Evolutionary conservation across 2,113 vertebrate species (phyloP), one percentile per base, ranked within the genome.

Genomic region (Octodon degus): DNA sequence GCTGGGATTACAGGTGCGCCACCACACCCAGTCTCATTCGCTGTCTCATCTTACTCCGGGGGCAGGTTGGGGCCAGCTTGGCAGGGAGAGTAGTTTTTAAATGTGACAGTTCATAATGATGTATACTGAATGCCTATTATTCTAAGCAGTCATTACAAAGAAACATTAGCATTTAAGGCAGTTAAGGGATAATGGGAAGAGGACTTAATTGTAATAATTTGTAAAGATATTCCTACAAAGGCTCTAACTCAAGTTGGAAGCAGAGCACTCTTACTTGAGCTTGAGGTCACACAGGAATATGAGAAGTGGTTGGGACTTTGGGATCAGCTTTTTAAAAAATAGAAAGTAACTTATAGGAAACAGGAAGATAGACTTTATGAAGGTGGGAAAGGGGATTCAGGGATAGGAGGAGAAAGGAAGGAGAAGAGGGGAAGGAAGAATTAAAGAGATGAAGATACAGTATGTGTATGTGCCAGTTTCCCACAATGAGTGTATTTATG

Each of bases 211-310:
- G 16, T 65, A 87, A 27, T 58, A 76, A 47, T 11, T 90, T 92
- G 17, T 14, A 40, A 84, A 89, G 24, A 30, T 92, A 30, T 40
- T 89, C 40, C 67, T 91, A 22, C 79, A 76, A 92, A 90, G 68
- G 7, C 14, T 70, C 86, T 91, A 89, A 85, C 11, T 83, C 30
- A 90, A 63, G n/a, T 34, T 72, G 2, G 77, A n/a, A 92, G 37
- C 50, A 79, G n/a, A 68, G 25, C 58, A 70, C 27, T 27, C 95
- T 96, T 93, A 85, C 34, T 90, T 90, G 63, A 93, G 88, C 4
- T 87, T 90, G 63, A 93, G 27, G n/a, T 94, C 34, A 86, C 58
- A 91, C 22, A 86, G 34, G 58, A 90, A 74, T 83, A 14, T 91
- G 32, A 88, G 87, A 88, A 24, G 22, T 90, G 65, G 32, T 40